phyloP scores from a whole-genome alignment of 2,113 vertebrate species.

The Ictalurus furcatus region DNA sequence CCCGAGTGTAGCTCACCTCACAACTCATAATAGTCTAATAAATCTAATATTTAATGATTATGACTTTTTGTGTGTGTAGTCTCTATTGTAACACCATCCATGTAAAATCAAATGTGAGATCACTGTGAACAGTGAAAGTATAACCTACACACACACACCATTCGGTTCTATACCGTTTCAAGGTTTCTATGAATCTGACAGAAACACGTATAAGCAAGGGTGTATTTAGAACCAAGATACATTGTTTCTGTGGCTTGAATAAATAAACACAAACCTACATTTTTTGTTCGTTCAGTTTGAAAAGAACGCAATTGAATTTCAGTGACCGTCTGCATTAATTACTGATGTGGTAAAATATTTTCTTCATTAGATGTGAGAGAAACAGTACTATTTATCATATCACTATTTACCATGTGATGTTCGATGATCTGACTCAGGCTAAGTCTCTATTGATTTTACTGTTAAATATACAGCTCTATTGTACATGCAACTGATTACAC shows the following conservation, averaged over 20 bases:
- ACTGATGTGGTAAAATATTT: constrained; percentile 59
- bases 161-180: neutral
- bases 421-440: constrained; percentile 70
- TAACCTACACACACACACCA: neutral
- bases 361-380: constrained; percentile 66
- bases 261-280: constrained; percentile 24
- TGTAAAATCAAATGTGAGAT: neutral
- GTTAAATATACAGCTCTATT: constrained; percentile 77
- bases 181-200: neutral
- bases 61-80: neutral
- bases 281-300: constrained; percentile 5
- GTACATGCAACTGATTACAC: constrained; percentile 72
- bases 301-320: constrained; percentile 32
- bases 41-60: neutral
- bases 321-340: constrained; percentile 61
- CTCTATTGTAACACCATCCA: neutral
- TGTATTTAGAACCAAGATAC: neutral
- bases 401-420: neutral
- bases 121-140: neutral
- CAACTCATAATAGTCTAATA: neutral
- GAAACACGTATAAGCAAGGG: no score
- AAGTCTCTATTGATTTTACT: constrained; percentile 74
- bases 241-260: neutral
- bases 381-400: constrained; percentile 65
- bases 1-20: neutral